phyloP scores from a whole-genome alignment of 2,113 vertebrate genomes.

The Prunella fulvescens region DNA sequence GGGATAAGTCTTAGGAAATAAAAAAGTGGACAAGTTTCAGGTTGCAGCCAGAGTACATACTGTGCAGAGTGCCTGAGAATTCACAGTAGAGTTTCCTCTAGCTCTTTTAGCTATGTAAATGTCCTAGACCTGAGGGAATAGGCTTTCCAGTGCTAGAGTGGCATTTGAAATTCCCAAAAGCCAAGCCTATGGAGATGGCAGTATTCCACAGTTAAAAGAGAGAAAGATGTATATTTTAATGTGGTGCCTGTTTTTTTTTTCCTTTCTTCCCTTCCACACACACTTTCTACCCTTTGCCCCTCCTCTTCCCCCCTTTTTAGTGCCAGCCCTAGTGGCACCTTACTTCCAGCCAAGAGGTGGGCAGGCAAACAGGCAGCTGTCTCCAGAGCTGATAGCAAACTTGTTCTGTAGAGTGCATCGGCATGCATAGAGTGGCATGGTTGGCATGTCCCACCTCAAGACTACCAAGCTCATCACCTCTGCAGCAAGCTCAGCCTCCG shows the following conservation, averaged over 20 bases:
- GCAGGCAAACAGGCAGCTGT: constrained; percentile 75
- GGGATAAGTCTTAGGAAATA: background rate
- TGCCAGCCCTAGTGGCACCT: constrained; percentile 70
- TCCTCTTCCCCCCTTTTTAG: constrained; percentile 64
- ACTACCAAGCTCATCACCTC: constrained; percentile 70
- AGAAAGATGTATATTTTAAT: constrained; percentile 65
- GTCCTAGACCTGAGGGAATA: background rate
- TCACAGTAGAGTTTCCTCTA: background rate
- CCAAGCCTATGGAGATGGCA: constrained; percentile 12
- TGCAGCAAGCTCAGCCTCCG: constrained; percentile 70
- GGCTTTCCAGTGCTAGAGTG: background rate
- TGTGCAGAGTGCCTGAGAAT: background rate
- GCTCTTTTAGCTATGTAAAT: background rate
- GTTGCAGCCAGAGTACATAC: background rate
- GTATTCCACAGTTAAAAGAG: constrained; percentile 33
- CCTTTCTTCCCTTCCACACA: constrained; percentile 70
- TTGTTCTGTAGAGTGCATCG: constrained; percentile 69
- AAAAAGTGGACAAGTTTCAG: background rate
- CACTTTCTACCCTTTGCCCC: constrained; percentile 72
- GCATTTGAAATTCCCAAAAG: constrained; percentile 6
- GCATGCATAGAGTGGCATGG: constrained; percentile 70
- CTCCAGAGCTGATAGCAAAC: constrained; percentile 74
- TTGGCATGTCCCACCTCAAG: constrained; percentile 73
- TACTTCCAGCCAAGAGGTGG: constrained; percentile 73
- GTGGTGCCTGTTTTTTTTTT: constrained; percentile 59